Percentiles rank a stretch among this genome's conserved stretches.
phyloP scores from a whole-genome alignment of 2,888 invertebrate genomes.

The Epinotia brunnichana region DNA sequence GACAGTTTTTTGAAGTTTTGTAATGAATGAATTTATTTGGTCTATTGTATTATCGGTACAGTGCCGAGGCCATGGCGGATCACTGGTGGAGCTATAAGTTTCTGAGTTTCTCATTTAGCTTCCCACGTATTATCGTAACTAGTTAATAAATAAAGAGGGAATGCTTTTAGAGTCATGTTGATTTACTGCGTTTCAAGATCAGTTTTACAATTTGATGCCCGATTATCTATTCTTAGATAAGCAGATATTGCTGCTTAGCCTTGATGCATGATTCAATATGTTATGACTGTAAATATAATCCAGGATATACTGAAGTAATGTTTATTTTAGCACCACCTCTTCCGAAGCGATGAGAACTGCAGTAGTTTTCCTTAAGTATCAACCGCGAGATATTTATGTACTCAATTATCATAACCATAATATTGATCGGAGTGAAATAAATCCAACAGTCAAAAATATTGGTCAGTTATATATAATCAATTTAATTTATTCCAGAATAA shows the following conservation, averaged over 20 bases:
- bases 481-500: not conserved
- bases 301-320: conserved; percentile 53
- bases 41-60: no score
- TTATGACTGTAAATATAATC: conserved; percentile 49
- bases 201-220: conserved; percentile 6
- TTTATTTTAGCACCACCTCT: conserved; percentile 20
- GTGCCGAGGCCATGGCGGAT: no score
- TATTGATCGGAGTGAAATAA: not conserved
- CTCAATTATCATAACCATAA: conserved; percentile 22
- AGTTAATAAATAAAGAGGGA: not conserved
- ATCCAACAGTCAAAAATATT: not conserved
- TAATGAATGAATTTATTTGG: no score
- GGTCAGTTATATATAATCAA: not conserved
- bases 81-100: not conserved
- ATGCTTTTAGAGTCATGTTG: conserved; percentile 20
- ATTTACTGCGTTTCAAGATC: conserved; percentile 22
- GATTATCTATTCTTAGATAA: conserved; percentile 34
- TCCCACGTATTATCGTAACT: not conserved
- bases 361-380: conserved; percentile 23
- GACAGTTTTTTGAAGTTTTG: no score
- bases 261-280: conserved; percentile 42
- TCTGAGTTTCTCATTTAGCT: not conserved
- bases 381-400: not conserved
- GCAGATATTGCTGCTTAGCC: conserved; percentile 24
- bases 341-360: not conserved